Base-by-base conservation (phyloP, 2,888 invertebrate genomes). In the Zaprionus bogoriensis region DNA sequence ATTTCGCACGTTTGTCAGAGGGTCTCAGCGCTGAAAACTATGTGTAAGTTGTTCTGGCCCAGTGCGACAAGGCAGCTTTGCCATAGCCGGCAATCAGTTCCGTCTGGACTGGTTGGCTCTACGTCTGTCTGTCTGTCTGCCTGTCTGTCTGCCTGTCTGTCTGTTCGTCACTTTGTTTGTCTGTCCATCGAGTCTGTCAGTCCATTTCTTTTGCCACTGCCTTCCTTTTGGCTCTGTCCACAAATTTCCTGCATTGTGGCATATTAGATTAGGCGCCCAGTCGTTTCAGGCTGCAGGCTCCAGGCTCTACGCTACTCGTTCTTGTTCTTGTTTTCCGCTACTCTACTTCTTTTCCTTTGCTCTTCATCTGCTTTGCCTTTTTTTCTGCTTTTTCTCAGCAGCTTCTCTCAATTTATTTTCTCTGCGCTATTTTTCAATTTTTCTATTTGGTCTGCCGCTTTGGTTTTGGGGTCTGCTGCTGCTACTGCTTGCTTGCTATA, bases 231-330 rank as follows among this genome's bases (percentile, higher is more conserved):
- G 45, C 54, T 59, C 62, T 53, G 54, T 75, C 77, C 72, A 77
- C 78, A 78, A 76, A 76, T 78, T 71, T 77, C 77, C 77, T 78
- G 69, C 74, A 67, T 74, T 78, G 74, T 67, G 76, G 78, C 76
- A 76, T 78, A 78, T 78, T 78, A 78, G 76, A 78, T 78, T 78
- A 78, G 66, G 77, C 77, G 63, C 74, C 62, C 71, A 67, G 74
- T 48, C 74, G 65, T 51, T 68, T 54, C 27, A 6, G 27, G 45
- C 27, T 61, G 47, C n/a, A 52, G 4, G 3, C 23, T 23, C 38
- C 38, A 39, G 10, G 17, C 38, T 39, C 38, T 19, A 39, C 32
- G 32, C 32, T 12, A 17, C 32, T 36, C 32, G 20, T 20, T 20
- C n/a, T n/a, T n/a, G n/a, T n/a, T 38, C 45, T 42, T 12, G n/a